Evolutionary conservation across 2,888 invertebrate species (phyloP).

Genomic region (Drosophila engyochracea): DNA sequence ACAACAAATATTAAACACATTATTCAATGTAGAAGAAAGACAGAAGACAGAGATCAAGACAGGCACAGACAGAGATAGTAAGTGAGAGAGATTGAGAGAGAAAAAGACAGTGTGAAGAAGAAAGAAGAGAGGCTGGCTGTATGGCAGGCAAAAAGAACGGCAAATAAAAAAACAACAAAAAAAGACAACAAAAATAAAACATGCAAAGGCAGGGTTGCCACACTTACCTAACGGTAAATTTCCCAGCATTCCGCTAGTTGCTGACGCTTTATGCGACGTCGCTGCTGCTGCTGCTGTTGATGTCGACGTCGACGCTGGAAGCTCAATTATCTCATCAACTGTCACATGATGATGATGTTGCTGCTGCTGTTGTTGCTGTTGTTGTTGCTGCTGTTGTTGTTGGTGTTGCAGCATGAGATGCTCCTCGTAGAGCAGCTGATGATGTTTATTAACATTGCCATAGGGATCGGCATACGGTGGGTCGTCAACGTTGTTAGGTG

Average conservation of each 20-base stretch:
- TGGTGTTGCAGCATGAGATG: conserved; percentile 65
- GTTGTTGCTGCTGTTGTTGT: conserved; percentile 51
- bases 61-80: conserved; percentile 16
- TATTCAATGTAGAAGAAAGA: conserved; percentile 17
- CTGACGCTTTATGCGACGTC: conserved; percentile 49
- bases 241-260: conserved; percentile 83
- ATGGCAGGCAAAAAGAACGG: conserved; percentile 35
- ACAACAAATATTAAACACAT: conserved; percentile 32
- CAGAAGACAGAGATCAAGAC: conserved; percentile 18
- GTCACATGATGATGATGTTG: conserved; percentile 83
- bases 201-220: conserved; percentile 26
- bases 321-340: conserved; percentile 84
- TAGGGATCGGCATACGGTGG: conserved; percentile 82
- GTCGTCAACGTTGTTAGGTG: conserved; percentile 87
- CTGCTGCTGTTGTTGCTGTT: conserved; percentile 38
- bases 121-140: conserved; percentile 12
- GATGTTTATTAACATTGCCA: conserved; percentile 70
- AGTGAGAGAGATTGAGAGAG: conserved; percentile 17
- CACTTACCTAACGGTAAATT: conserved; percentile 85
- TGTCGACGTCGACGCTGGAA: conserved; percentile 71
- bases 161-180: conserved; percentile 14
- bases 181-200: neutral
- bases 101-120: conserved; percentile 27
- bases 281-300: conserved; percentile 13
- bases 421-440: conserved; percentile 71